Base-by-base conservation (phyloP, 2,113 vertebrate species). In the Burhinus bistriatus region DNA sequence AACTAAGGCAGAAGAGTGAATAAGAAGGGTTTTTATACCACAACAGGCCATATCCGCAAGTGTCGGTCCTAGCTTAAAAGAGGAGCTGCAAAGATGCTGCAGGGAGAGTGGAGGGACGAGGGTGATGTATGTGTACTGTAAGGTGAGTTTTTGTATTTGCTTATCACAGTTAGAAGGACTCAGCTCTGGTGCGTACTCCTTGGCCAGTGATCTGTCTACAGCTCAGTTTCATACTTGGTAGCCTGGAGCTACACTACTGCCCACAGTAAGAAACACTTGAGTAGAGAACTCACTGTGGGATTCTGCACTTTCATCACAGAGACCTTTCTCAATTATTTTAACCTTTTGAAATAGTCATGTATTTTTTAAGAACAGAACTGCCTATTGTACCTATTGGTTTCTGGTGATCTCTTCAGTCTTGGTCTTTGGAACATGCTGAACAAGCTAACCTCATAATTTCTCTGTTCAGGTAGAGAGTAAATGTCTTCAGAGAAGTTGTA, bases 31-130 rank as follows among this genome's bases (percentile, higher is more conserved):
- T 40, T 57, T 57, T n/a, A 4, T 59, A 47, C 14, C 21, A 54
- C 36, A 25, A 12, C 36, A 38, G 30, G 3, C 51, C 3, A 1
- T 52, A 34, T 47, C 58, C 2, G 0, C 8, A 29, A 40, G 32
- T 25, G 18, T 51, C 38, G 58, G 58, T 59, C n/a, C n/a, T 18
- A 44, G 15, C 9, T 58, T 58, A 36, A 52, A 68, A 91, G 54
- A 47, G 72, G n/a, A 79, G 65, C 59, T 54, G 22, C 3, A 19
- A 58, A 18, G 9, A 29, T 14, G 2, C 42, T 82, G 16, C 27
- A n/a, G 47, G 40, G 30, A 57, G 34, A 21, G 5, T 13, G 25
- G 38, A 64, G 13, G 55, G 42, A 57, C 38, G 76, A 65, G 49
- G 26, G 14, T 45, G 26, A 44, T 52, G 17, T 45, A 2, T 22